Evolutionary conservation across 2,888 invertebrate species (phyloP).

Genomic region (Trissonchulus latispiculum): DNA sequence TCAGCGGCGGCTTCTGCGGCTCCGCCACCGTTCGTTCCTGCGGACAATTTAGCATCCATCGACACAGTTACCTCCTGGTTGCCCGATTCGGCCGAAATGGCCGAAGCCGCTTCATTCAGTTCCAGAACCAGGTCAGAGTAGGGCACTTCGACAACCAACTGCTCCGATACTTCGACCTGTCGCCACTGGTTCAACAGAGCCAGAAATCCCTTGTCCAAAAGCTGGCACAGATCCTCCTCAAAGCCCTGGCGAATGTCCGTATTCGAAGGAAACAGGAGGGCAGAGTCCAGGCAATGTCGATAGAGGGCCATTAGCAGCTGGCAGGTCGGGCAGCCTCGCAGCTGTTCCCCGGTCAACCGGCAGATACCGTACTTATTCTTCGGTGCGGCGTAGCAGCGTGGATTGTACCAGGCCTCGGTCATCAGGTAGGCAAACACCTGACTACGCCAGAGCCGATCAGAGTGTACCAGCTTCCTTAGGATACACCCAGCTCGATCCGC

Average conservation of each 20-base stretch:
- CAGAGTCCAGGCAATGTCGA: slow-evolving; percentile 12
- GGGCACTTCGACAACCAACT: slow-evolving; percentile 25
- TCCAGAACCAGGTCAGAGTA: background rate
- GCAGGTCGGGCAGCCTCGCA: slow-evolving; percentile 23
- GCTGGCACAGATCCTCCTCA: slow-evolving; percentile 1
- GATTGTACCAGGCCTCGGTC: slow-evolving; percentile 30
- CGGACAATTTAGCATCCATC: background rate
- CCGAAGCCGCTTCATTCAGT: background rate
- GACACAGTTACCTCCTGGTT: no score
- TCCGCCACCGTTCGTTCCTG: background rate
- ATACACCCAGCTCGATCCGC: background rate
- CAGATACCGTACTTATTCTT: background rate
- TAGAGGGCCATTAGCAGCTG: slow-evolving; percentile 13
- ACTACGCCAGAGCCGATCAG: slow-evolving; percentile 21
- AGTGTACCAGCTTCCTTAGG: background rate
- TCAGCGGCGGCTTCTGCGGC: background rate
- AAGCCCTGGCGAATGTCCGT: background rate
- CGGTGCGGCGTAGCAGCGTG: slow-evolving; percentile 17
- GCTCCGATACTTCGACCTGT: slow-evolving; percentile 33
- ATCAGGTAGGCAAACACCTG: slow-evolving; percentile 28
- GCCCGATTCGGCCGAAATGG: background rate
- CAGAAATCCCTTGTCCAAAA: slow-evolving; percentile 30
- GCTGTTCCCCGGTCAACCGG: slow-evolving; percentile 18
- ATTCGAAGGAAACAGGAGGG: no score
- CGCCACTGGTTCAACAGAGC: slow-evolving; percentile 41